Percentiles rank a stretch among this genome's conserved stretches.
Conservation (phyloP, 2,113 vertebrate species). For the Bubo scandiacus region DNA sequence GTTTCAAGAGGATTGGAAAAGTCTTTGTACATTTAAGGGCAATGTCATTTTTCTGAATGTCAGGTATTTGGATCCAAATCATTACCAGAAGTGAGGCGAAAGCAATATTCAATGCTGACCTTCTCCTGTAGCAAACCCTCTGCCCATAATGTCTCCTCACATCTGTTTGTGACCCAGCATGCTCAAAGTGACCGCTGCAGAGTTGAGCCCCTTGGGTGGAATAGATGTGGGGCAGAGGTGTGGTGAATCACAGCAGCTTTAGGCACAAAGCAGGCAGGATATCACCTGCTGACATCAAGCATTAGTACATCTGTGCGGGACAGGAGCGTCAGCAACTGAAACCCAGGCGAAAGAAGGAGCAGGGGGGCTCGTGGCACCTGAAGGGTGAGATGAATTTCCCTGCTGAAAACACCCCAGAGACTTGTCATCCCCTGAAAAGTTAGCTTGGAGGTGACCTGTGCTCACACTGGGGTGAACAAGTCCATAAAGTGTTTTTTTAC, state of each 20-base stretch:
- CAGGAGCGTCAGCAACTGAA: not conserved
- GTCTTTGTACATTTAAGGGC: not conserved
- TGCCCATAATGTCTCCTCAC: not conserved
- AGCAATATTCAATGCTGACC: not conserved
- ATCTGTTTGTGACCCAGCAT: rapidly evolving
- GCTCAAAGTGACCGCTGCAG: rapidly evolving
- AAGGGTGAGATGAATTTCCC: not conserved
- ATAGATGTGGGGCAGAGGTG: not conserved
- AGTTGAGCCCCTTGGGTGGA: not conserved
- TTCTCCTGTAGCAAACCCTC: not conserved
- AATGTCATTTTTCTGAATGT: not conserved
- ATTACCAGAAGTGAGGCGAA: not conserved
- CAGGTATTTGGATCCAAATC: not conserved
- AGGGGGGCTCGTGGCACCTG: rapidly evolving
- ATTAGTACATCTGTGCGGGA: not conserved
- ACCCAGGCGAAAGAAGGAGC: not conserved
- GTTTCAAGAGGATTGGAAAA: not conserved
- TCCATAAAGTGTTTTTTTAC: not conserved
- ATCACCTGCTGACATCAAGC: rapidly evolving
- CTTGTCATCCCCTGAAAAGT: not conserved
- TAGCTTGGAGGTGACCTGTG: not conserved
- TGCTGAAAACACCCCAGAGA: not conserved
- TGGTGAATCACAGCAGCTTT: not conserved
- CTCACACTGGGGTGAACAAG: not conserved
- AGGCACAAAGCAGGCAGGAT: not conserved